Evolutionary conservation across 1,140 invertebrate species (phyloP), one percentile per base, ranked within the genome.

Genomic region (Drosophila elegans): DNA sequence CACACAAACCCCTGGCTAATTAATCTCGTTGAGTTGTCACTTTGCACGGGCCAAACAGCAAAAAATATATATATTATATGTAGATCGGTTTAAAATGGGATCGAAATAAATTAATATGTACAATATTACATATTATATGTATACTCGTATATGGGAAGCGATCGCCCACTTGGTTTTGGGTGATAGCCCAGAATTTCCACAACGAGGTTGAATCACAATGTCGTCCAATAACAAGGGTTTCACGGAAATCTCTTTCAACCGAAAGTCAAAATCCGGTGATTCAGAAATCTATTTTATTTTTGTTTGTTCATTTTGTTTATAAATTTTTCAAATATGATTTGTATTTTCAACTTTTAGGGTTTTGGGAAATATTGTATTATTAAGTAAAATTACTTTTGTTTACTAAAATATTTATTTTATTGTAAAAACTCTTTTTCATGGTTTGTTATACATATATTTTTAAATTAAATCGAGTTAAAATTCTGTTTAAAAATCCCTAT

Each of bases 21-120:
- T 63, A 66, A 52, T 76, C 67, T 80, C 76, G 63, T 80, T 80
- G 82, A 66, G 79, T 66, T 84, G 79, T 77, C 81, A 80, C 83
- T 85, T 85, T 80, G 57, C 46, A 79, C 57, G 62, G 51, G 57
- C 46, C 45, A 32, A 62, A 13, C 36, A 55, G 29, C 12, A 48
- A 27, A 61, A 62, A 12, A 66, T 54, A 54, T 36, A 61, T 52
- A 74, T 60, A 73, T n/a, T n/a, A n/a, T n/a, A 72, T 21, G 16
- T 21, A 21, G 16, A 56, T 57, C 68, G 16, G 54, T 75, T 74
- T 11, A 57, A 41, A 76, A 36, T 56, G 51, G 51, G 41, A 68
- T 68, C 48, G 52, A 74, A 41, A 66, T 39, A 63, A 41, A 29
- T 54, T 42, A 46, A 48, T 59, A 54, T 59, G 49, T 75, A 46